Percentiles rank a stretch among this genome's conserved stretches.
Evolutionary conservation across 2,888 invertebrate species (phyloP).

Genomic region (Machimus atricapillus): DNA sequence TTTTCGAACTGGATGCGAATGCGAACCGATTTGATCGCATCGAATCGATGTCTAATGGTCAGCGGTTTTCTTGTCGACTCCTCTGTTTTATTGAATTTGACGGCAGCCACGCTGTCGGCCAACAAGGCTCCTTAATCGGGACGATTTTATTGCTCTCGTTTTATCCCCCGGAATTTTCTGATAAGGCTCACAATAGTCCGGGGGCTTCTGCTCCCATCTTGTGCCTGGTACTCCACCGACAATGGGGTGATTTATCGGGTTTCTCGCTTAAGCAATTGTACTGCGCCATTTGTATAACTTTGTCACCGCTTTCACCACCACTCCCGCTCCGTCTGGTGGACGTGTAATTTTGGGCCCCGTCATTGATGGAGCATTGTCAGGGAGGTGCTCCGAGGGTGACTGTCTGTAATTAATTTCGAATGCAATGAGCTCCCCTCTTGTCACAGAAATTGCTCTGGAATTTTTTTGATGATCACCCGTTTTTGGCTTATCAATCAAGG

Average conservation of each 20-base stretch:
- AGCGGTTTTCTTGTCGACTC: slow-evolving; percentile 27
- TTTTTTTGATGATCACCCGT: neutral
- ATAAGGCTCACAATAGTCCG: neutral
- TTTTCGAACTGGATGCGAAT: neutral
- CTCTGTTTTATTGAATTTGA: slow-evolving; percentile 24
- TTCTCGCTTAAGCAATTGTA: neutral
- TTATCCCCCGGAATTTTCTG: neutral
- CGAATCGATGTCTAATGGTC: slow-evolving; percentile 20
- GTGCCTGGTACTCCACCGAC: neutral
- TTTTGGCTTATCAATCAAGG: neutral
- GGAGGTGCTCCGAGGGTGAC: neutral
- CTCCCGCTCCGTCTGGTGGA: neutral
- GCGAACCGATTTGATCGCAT: neutral
- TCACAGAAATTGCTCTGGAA: neutral
- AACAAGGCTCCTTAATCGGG: neutral
- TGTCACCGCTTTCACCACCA: neutral
- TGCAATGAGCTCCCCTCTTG: neutral
- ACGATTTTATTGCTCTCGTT: neutral
- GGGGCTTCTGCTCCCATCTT: neutral
- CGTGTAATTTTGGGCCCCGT: neutral
- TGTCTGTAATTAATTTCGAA: neutral
- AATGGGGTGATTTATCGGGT: neutral
- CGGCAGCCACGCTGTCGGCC: neutral
- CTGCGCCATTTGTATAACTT: neutral
- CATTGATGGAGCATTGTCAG: neutral